Conservation (phyloP, 2,797 vertebrate species). For the Enteromius afrohamiltoni region DNA sequence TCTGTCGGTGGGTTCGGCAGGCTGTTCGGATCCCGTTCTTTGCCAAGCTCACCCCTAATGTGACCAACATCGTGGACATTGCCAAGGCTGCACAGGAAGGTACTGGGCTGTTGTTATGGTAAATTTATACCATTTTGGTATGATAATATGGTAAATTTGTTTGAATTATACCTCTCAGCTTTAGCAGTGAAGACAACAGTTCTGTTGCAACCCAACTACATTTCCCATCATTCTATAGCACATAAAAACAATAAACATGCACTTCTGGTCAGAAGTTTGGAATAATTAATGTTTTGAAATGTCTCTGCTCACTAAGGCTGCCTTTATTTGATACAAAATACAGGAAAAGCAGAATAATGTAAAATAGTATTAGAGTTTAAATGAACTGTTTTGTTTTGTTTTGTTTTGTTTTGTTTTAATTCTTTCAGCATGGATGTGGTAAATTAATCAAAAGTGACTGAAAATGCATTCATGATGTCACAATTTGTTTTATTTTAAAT, state of each 20-base stretch:
- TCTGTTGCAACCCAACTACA: background rate
- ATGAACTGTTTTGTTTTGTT: background rate
- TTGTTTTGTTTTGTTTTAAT: too few species aligned
- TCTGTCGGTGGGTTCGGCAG: slow-evolving; percentile 94
- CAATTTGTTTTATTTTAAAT: background rate
- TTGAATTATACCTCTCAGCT: background rate
- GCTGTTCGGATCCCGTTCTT: slow-evolving; percentile 91
- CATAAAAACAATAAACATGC: background rate
- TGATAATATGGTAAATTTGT: background rate
- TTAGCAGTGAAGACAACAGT: background rate
- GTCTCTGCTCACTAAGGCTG: background rate
- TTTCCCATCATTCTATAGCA: background rate
- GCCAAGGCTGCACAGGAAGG: slow-evolving; percentile 88
- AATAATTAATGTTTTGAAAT: background rate
- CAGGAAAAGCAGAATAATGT: background rate
- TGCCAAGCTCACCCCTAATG: slow-evolving; percentile 94
- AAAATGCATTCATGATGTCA: background rate
- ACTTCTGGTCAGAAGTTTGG: background rate
- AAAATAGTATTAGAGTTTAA: background rate
- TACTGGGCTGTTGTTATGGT: slow-evolving; percentile 56
- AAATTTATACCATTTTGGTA: background rate
- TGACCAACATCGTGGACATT: slow-evolving; percentile 91
- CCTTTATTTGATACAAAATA: background rate
- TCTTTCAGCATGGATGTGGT: background rate
- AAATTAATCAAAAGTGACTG: background rate